phyloP scores from a whole-genome alignment of 2,888 invertebrate genomes.

The Gastracanthus pulcherrimus region DNA sequence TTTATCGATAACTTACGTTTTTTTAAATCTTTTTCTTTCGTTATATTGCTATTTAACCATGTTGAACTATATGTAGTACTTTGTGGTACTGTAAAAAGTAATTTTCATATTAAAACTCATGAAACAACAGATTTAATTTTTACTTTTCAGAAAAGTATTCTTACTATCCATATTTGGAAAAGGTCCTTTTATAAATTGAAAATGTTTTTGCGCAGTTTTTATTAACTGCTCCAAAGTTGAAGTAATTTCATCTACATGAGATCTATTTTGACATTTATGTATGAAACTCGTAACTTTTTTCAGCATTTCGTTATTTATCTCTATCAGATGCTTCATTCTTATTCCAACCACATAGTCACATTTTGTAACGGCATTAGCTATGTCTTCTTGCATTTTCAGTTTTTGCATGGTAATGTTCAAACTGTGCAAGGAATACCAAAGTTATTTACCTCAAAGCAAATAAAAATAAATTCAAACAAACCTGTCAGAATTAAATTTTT shows the following conservation, averaged over 20 bases:
- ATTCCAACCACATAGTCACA: constrained; percentile 57
- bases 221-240: neutral
- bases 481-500: constrained; percentile 34
- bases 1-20: neutral
- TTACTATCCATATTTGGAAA: constrained; percentile 48
- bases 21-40: neutral
- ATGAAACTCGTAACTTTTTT: constrained; percentile 18
- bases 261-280: constrained; percentile 29
- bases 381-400: constrained; percentile 57
- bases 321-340: constrained; percentile 1
- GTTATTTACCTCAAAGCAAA: neutral
- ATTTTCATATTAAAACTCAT: neutral
- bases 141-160: neutral
- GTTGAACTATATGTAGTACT: neutral
- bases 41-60: neutral
- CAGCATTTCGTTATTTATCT: neutral
- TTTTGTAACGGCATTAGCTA: constrained; percentile 49
- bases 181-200: constrained; percentile 39
- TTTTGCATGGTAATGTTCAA: constrained; percentile 51
- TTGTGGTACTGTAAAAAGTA: constrained; percentile 26
- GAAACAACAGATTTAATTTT: neutral
- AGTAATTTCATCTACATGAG: neutral
- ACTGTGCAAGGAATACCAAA: constrained; percentile 34
- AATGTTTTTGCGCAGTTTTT: neutral
- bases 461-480: neutral